A percentile compares a stretch with the other conserved stretches of the same genome.
Evolutionary conservation across 92 coral and sea anemone genomes (phyloP).

Genomic region (Palythoa grandiflora): DNA sequence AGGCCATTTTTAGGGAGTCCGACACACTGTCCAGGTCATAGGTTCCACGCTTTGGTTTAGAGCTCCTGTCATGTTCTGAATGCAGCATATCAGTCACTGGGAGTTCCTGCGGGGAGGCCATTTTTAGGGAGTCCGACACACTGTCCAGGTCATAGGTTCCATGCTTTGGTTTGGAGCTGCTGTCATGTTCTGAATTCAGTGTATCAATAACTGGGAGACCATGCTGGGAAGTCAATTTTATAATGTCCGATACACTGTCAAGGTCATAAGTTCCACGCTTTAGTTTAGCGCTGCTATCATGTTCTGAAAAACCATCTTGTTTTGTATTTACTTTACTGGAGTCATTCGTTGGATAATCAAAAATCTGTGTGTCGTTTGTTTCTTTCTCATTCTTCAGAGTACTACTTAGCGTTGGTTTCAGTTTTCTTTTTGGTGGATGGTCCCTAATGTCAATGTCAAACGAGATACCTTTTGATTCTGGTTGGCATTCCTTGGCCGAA

Average conservation of each 20-base stretch:
- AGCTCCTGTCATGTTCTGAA: neutral
- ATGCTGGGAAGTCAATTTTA: slow-evolving; percentile 55
- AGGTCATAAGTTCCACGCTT: slow-evolving; percentile 82
- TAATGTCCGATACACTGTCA: slow-evolving; percentile 67
- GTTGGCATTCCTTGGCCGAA: neutral
- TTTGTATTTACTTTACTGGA: neutral
- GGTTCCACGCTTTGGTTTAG: slow-evolving; percentile 69
- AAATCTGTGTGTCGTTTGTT: neutral
- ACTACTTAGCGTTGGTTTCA: slow-evolving; percentile 14
- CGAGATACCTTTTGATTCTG: neutral
- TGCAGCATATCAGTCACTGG: slow-evolving; percentile 43
- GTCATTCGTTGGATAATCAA: neutral
- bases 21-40: slow-evolving; percentile 77
- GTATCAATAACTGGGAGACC: slow-evolving; percentile 61
- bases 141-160: slow-evolving; percentile 77
- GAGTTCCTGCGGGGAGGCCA: slow-evolving; percentile 54
- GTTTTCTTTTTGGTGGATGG: neutral
- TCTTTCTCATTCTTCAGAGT: slow-evolving; percentile 17
- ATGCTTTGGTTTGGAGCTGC: slow-evolving; percentile 42
- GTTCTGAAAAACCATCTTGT: neutral
- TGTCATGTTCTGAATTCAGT: neutral
- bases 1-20: slow-evolving; percentile 62
- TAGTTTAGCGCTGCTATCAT: neutral
- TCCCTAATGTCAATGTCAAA: slow-evolving; percentile 33
- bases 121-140: slow-evolving; percentile 71